Evolutionary conservation across 2,888 invertebrate genomes (phyloP), one percentile per base, ranked within the genome.

Genomic region (Iphiclides podalirius): DNA sequence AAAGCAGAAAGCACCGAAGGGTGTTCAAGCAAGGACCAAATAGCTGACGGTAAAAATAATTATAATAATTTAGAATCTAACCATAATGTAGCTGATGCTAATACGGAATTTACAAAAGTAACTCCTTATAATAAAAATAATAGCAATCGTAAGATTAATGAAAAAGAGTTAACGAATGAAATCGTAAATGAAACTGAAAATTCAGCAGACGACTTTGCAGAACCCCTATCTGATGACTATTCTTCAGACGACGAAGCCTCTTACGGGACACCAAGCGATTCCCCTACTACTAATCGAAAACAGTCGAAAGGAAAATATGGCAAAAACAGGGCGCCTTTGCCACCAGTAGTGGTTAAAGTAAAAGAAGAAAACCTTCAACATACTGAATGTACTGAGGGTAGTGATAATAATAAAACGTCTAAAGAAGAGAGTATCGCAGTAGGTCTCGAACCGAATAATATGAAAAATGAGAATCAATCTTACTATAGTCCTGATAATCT

Each of bases 191-290:
- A 33, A 41, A 40, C 35, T 41, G 20, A 36, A 2, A 45, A 13
- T 42, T 37, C 34, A 28, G 2, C 28, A 34, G 35, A 38, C 23
- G 23, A 15, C 13, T 44, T 43, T 8, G 42, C 17, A 8, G 49
- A 50, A 44, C n/a, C 34, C 16, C 44, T 49, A 16, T 17, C 26
- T 39, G 52, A 59, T 28, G 52, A 53, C 43, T 59, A 61, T 58
- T 80, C 82, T 9, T 74, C 69, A 4, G 87, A 88, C 34, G 83
- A 86, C 36, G 88, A 89, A 67, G 81, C 80, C 1, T 88, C 88
- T 14, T 89, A 82, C 61, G 84, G 79, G 26, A 89, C 89, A 8
- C 90, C 89, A 4, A 82, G 80, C 52, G 72, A 81, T 61, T 88
- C 89, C 0, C 89, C 89, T 37, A 79, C 75, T 64, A 66, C 56